Evolutionary conservation across 1,140 invertebrate species (phyloP).

Genomic region (Trichonephila clavipes): DNA sequence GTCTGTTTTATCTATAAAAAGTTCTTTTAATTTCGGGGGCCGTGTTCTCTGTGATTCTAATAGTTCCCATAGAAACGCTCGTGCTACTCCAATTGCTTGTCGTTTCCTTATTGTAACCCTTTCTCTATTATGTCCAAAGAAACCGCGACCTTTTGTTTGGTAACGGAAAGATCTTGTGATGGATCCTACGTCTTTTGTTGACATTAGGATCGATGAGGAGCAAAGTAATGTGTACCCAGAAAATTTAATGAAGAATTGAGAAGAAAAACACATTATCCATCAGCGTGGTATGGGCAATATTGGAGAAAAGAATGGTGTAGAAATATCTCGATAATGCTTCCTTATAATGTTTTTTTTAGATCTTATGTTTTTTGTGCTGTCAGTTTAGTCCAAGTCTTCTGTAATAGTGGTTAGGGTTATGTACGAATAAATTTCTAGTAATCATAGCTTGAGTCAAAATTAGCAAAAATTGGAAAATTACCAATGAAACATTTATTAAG

Average conservation of each 20-base stretch:
- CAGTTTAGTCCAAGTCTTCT: no score
- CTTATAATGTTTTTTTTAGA: no score
- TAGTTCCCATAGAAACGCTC: conserved; percentile 1
- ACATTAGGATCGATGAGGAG: background rate
- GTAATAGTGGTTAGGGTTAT: no score
- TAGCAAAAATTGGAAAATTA: no score
- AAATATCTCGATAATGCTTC: no score
- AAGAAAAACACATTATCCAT: background rate
- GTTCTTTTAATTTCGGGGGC: background rate
- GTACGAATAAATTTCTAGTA: no score
- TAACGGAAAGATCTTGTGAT: conserved; percentile 27
- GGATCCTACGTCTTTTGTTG: conserved; percentile 27
- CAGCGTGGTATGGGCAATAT: no score
- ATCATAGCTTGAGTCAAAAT: no score
- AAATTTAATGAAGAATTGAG: conserved; percentile 46
- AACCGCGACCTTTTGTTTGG: conserved; percentile 31
- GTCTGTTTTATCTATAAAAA: background rate
- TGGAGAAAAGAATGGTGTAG: no score
- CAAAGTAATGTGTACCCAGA: background rate
- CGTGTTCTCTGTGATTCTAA: background rate
- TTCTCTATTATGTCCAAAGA: conserved; percentile 1
- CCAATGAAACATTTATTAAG: no score
- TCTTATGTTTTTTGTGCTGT: no score
- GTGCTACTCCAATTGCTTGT: background rate
- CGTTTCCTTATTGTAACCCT: conserved; percentile 18